Base-by-base conservation (phyloP, 2,888 invertebrate genomes). In the Athalia circularis region DNA sequence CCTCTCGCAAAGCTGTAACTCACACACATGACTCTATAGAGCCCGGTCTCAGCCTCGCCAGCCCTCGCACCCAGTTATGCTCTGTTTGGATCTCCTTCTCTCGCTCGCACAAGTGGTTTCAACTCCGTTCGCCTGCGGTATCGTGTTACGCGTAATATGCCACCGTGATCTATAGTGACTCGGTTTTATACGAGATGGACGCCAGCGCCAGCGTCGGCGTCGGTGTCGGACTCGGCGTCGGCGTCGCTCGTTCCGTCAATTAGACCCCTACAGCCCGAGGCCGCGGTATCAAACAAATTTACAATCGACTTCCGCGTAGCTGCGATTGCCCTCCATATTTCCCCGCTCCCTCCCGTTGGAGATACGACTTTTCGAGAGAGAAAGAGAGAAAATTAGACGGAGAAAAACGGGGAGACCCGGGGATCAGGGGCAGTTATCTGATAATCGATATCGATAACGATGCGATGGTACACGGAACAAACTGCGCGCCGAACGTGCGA, bases 91-190 rank as follows among this genome's bases (percentile, higher is more conserved):
- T 78, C 79, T 72, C 78, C 70, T 74, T 70, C 80, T 77, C 72
- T 79, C 54, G 79, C 82, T 82, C 84, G 82, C 81, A 85, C 84
- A 85, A 85, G 85, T 85, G 85, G 85, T 85, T 85, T 81, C 85
- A 82, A 84, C 81, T 84, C 85, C 83, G 85, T 80, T 83, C 85
- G 85, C 85, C 85, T 83, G 82, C 85, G 86, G 86, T 87, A 85
- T 87, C 87, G 87, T 86, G 84, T 87, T 87, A 87, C 87, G 84
- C 86, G 86, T 87, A 87, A 87, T 86, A 87, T 87, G 87, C 83
- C 80, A 80, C 81, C 83, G 85, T 75, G 75, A 75, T 83, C 85
- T 86, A 85, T 85, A 84, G 80, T 81, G 75, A 64, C 75, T 75
- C 62, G 75, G 75, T 75, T 75, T 62, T 75, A 75, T 62, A 75